phyloP scores from a whole-genome alignment of 2,113 vertebrate species.

The Geothlypis trichas region DNA sequence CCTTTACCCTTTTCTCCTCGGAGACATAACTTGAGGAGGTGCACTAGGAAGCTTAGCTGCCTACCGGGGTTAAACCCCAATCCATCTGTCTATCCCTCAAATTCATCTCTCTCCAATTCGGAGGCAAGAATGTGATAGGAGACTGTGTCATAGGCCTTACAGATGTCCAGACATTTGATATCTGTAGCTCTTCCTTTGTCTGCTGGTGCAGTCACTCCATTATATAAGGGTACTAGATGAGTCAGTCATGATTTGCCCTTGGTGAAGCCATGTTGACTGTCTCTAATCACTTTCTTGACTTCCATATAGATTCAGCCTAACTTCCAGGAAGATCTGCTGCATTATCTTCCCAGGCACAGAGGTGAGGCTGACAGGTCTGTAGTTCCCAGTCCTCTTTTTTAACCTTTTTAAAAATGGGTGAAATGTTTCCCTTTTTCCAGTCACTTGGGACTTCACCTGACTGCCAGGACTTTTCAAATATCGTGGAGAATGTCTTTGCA shows the following conservation, averaged over 20 bases:
- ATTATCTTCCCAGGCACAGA: background rate
- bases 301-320: background rate
- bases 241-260: background rate
- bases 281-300: background rate
- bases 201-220: background rate
- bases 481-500: background rate
- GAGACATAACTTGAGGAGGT: background rate
- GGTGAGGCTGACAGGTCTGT: background rate
- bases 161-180: background rate
- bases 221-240: background rate
- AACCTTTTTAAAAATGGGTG: background rate
- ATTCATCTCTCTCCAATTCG: background rate
- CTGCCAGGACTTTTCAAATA: background rate
- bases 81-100: background rate
- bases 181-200: background rate
- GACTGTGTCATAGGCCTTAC: background rate
- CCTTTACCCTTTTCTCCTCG: background rate
- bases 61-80: background rate
- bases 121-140: background rate
- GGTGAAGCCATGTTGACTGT: background rate
- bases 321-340: background rate
- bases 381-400: background rate
- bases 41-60: background rate
- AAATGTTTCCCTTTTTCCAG: background rate
- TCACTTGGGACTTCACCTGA: background rate